Evolutionary conservation across 1,140 invertebrate species (phyloP).

Genomic region (Conus betulinus): DNA sequence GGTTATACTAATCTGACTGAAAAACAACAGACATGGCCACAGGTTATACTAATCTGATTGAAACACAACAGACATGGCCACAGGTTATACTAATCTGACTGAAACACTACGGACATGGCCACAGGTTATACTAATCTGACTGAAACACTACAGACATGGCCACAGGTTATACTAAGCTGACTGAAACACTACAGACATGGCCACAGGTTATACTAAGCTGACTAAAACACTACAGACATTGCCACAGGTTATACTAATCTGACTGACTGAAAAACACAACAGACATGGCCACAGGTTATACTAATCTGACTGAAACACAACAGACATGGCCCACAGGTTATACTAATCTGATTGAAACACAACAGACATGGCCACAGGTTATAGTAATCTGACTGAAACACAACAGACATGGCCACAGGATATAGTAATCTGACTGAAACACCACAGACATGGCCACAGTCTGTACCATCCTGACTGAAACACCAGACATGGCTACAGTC

Average conservation of each 20-base stretch:
- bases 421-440: not conserved
- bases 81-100: not conserved
- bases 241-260: not conserved
- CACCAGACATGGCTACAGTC: not conserved
- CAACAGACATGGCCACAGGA: not conserved
- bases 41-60: too few species aligned
- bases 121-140: too few species aligned
- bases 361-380: not conserved
- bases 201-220: too few species aligned
- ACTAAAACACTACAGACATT: not conserved
- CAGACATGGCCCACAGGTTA: not conserved
- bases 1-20: not conserved
- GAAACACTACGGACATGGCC: not conserved
- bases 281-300: not conserved
- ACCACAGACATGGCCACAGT: not conserved
- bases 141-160: not conserved
- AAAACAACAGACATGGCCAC: not conserved
- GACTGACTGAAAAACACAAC: not conserved
- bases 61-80: not conserved
- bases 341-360: not conserved
- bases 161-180: not conserved
- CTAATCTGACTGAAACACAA: not conserved
- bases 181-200: not conserved
- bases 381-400: not conserved
- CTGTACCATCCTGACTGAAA: too few species aligned